phyloP scores from a whole-genome alignment of 2,113 vertebrate genomes.

The Corydoras sp. region DNA sequence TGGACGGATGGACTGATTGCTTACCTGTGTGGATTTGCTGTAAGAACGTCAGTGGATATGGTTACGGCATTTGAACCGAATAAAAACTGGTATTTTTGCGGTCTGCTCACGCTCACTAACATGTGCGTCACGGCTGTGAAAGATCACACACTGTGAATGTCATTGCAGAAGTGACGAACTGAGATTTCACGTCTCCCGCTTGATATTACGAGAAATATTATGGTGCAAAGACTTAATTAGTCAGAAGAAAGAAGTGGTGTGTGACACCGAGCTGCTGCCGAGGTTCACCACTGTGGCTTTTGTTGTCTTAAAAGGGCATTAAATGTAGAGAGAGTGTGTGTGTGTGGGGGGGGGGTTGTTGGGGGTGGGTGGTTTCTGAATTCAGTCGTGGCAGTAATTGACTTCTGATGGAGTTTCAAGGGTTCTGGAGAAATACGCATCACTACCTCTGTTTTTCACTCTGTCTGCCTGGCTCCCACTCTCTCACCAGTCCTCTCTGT shows the following conservation, averaged over 20 bases:
- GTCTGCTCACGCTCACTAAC: neutral
- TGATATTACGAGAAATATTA: constrained; percentile 6
- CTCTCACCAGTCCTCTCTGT: constrained; percentile 8
- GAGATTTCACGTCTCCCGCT: neutral
- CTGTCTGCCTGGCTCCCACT: neutral
- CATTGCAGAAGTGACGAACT: neutral
- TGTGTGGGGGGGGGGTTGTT: constrained; percentile 23
- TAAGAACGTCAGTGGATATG: too few relatives aligned
- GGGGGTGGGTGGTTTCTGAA: constrained; percentile 21
- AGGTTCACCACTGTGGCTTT: constrained; percentile 3
- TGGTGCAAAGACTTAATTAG: neutral
- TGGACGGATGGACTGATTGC: too few relatives aligned
- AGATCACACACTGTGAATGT: constrained; percentile 10
- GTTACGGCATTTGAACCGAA: neutral
- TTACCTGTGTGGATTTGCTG: too few relatives aligned
- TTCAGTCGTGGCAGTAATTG: constrained; percentile 37
- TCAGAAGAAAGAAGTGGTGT: constrained; percentile 5
- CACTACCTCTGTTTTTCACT: constrained; percentile 13
- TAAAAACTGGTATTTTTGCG: neutral
- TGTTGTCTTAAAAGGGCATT: neutral
- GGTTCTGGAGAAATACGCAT: constrained; percentile 34
- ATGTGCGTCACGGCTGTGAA: neutral
- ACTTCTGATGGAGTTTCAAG: constrained; percentile 39
- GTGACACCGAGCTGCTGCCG: neutral
- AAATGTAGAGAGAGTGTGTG: constrained; percentile 2